phyloP scores from a whole-genome alignment of 2,113 vertebrate genomes.

The Potamarius usumacintae region DNA sequence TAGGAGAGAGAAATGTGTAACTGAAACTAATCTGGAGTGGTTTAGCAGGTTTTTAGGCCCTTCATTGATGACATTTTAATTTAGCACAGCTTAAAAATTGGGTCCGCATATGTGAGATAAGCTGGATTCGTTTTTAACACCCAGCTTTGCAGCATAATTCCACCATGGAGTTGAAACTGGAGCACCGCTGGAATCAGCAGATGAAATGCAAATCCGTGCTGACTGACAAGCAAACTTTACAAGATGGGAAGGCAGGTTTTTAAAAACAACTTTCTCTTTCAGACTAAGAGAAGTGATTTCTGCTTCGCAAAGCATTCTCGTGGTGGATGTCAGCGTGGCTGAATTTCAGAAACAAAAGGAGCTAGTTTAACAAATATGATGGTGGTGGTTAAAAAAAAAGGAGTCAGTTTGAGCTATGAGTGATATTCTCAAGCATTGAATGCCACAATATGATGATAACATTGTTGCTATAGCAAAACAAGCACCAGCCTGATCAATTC shows the following conservation, averaged over 20 bases:
- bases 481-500: not conserved
- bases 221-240: constrained; percentile 42
- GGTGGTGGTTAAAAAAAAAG: too few species aligned
- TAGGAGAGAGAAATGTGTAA: constrained; percentile 34
- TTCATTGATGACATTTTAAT: constrained; percentile 59
- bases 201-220: constrained; percentile 44
- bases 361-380: too few species aligned
- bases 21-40: constrained; percentile 54
- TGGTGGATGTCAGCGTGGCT: not conserved
- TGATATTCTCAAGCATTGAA: not conserved
- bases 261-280: constrained; percentile 12
- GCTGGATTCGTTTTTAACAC: constrained; percentile 22
- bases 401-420: too few species aligned
- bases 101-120: constrained; percentile 40
- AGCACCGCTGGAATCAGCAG: constrained; percentile 21
- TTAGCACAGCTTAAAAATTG: constrained; percentile 50
- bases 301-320: not conserved
- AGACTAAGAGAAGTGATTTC: not conserved
- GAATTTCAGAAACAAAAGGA: not conserved
- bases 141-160: constrained; percentile 37
- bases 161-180: constrained; percentile 19
- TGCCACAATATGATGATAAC: not conserved
- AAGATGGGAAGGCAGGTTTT: constrained; percentile 7
- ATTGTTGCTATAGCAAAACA: not conserved
- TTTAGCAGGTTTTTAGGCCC: constrained; percentile 45